These are phyloP conservation scores for Mionectes macconnelli DNA, from an alignment of 2,113 vertebrate species.

Conservation along the genomic window DNA sequence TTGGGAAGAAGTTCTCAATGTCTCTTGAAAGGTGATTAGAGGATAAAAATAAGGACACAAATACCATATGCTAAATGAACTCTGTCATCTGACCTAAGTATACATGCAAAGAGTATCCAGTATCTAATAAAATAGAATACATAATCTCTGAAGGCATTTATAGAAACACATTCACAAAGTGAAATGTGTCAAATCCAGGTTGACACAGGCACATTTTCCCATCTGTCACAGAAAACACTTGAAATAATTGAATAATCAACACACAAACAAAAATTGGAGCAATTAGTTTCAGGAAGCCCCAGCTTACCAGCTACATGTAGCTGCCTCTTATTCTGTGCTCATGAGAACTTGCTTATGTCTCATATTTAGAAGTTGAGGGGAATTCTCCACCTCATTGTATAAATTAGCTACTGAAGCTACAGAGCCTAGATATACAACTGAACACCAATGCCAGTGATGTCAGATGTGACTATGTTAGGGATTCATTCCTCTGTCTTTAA, in stretches of 20 bases:
- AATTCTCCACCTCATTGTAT: not conserved
- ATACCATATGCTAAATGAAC: not conserved
- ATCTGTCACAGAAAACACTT: not conserved
- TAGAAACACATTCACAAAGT: not conserved
- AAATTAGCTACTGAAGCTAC: not conserved
- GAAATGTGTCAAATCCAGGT: not conserved
- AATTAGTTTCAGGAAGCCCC: not conserved
- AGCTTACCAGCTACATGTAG: not conserved
- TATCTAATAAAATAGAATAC: not conserved
- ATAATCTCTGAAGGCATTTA: not conserved
- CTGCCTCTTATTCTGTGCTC: not conserved
- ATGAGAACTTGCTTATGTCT: not conserved
- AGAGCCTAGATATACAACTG: not conserved
- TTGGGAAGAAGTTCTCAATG: not conserved
- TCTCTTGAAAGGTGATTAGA: not conserved
- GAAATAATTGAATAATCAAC: conserved; percentile 1
- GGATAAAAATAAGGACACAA: not conserved
- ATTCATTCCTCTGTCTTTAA: not conserved
- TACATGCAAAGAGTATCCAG: not conserved
- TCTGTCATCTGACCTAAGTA: not conserved
- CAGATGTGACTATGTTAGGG: not conserved
- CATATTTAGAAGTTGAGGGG: not conserved
- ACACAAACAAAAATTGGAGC: not conserved
- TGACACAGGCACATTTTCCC: not conserved
- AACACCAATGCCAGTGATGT: not conserved